phyloP scores from a whole-genome alignment of 2,888 invertebrate genomes.

The Brenthis hecate region DNA sequence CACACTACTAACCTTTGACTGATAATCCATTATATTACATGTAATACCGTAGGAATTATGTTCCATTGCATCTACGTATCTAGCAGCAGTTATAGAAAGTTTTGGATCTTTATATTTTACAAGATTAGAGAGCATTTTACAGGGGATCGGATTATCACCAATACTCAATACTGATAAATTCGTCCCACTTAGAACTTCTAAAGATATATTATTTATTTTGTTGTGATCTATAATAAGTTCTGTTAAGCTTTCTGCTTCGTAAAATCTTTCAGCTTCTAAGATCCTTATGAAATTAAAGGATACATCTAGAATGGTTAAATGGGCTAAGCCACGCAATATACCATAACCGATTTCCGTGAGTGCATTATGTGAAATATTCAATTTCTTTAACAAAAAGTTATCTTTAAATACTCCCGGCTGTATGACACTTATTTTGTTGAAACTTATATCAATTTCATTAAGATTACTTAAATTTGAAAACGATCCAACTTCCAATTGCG shows the following conservation, averaged over 20 bases:
- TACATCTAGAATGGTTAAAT: slow-evolving; percentile 56
- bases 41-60: slow-evolving; percentile 52
- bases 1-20: slow-evolving; percentile 4
- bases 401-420: slow-evolving; percentile 63
- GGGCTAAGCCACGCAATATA: slow-evolving; percentile 54
- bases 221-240: slow-evolving; percentile 61
- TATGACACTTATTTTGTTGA: slow-evolving; percentile 55
- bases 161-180: slow-evolving; percentile 57
- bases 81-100: slow-evolving; percentile 52
- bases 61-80: slow-evolving; percentile 44
- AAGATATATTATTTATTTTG: slow-evolving; percentile 50
- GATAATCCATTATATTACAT: slow-evolving; percentile 40
- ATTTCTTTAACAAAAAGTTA: slow-evolving; percentile 46
- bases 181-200: slow-evolving; percentile 54
- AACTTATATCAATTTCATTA: slow-evolving; percentile 56
- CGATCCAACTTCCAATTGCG: slow-evolving; percentile 47
- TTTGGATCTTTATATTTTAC: slow-evolving; percentile 38
- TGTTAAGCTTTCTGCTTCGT: slow-evolving; percentile 51
- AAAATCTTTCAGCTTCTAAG: slow-evolving; percentile 59
- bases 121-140: slow-evolving; percentile 53
- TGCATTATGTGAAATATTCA: slow-evolving; percentile 64
- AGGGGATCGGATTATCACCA: slow-evolving; percentile 65
- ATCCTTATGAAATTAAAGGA: slow-evolving; percentile 59
- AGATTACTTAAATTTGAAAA: slow-evolving; percentile 51
- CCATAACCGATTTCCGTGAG: slow-evolving; percentile 56